These are phyloP conservation scores for Tribolium castaneum DNA, from an alignment of 1,140 invertebrate species.

Conservation along the genomic window DNA sequence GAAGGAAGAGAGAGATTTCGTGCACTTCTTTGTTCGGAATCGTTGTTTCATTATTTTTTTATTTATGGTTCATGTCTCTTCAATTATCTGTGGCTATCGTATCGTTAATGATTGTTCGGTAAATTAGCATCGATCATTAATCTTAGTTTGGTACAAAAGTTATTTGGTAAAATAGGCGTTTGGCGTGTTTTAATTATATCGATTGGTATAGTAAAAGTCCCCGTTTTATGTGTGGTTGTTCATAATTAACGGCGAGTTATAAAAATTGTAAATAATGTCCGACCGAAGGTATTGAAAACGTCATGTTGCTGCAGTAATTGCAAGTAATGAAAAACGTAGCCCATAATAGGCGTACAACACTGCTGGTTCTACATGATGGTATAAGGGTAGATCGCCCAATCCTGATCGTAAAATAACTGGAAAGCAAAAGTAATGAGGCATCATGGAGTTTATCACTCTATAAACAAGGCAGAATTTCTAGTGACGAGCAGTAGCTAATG, in stretches of 20 bases:
- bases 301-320: constrained; percentile 52
- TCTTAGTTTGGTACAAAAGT: neutral
- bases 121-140: neutral
- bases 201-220: constrained; percentile 48
- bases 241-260: constrained; percentile 57
- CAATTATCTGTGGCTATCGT: neutral
- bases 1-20: neutral
- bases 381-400: constrained; percentile 24
- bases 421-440: constrained; percentile 44
- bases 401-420: constrained; percentile 41
- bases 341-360: constrained; percentile 10
- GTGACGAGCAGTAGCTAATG: constrained; percentile 40
- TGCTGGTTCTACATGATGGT: constrained; percentile 10
- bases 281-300: constrained; percentile 56
- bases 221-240: constrained; percentile 46
- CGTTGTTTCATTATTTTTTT: neutral
- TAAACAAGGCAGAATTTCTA: constrained; percentile 41
- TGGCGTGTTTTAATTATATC: constrained; percentile 55
- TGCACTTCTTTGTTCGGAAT: neutral
- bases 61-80: neutral
- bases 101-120: neutral
- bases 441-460: constrained; percentile 44
- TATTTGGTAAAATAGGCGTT: neutral
- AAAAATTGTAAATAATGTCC: constrained; percentile 55
- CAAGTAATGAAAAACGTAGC: constrained; percentile 50